These are phyloP conservation scores for Gymnogyps californianus DNA, from an alignment of 2,113 vertebrate genomes.

Conservation along the genomic window DNA sequence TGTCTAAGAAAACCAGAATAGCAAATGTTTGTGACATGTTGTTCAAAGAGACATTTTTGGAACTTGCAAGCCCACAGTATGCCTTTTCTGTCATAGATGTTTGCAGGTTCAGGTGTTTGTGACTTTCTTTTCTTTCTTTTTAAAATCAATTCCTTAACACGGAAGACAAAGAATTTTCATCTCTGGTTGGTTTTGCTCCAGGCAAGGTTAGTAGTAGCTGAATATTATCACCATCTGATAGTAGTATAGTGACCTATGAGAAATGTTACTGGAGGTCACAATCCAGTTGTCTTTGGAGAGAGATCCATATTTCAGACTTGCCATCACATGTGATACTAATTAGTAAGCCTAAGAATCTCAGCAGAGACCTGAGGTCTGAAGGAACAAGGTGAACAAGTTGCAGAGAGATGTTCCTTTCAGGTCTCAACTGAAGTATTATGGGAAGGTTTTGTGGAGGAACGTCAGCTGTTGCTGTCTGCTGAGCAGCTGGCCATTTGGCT, in stretches of 20 bases:
- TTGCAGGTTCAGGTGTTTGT: not conserved
- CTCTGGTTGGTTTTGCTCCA: not conserved
- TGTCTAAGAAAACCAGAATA: not conserved
- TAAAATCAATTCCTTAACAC: not conserved
- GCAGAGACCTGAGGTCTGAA: not conserved
- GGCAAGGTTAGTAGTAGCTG: not conserved
- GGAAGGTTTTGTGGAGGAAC: not conserved
- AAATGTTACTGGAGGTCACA: not conserved
- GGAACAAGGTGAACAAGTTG: not conserved
- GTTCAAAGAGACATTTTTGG: not conserved
- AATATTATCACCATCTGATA: not conserved
- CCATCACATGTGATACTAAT: not conserved
- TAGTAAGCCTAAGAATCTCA: not conserved
- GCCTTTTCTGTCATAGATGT: not conserved
- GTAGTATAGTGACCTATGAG: not conserved
- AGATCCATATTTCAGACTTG: not conserved
- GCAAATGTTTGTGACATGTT: not conserved
- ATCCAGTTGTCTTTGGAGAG: not conserved
- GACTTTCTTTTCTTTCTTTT: not conserved
- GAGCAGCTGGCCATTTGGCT: not conserved
- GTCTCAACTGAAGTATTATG: not conserved
- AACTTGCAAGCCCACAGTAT: not conserved
- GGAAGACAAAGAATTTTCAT: not conserved
- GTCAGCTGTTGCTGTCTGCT: not conserved
- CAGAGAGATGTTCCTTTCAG: not conserved